phyloP scores from a whole-genome alignment of 1,140 invertebrate genomes.

The Lamellibrachia luymesi region DNA sequence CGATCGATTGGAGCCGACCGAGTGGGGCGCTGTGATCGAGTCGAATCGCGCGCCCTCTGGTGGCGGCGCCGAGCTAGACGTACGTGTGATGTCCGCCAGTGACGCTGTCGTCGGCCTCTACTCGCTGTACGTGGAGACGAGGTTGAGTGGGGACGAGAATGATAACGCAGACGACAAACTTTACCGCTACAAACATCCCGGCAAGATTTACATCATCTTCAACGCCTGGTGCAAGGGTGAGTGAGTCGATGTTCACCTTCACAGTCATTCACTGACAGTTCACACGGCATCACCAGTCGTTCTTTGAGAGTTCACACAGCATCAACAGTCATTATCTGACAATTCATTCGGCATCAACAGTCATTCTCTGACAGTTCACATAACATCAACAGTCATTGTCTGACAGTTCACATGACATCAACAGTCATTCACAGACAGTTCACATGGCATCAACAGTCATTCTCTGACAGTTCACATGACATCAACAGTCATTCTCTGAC shows the following conservation, averaged over 20 bases:
- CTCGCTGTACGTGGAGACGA: slow-evolving; percentile 39
- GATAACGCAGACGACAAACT: not conserved
- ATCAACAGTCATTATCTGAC: too few species aligned
- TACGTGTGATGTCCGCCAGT: slow-evolving; percentile 40
- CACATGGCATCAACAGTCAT: too few species aligned
- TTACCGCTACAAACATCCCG: slow-evolving; percentile 28
- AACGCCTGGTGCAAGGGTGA: slow-evolving; percentile 84
- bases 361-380: too few species aligned
- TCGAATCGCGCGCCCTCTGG: not conserved
- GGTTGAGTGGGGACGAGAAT: not conserved
- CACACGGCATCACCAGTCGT: too few species aligned
- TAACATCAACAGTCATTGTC: too few species aligned
- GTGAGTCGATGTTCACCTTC: slow-evolving; percentile 20
- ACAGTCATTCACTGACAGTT: not conserved
- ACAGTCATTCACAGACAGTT: not conserved
- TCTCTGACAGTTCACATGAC: too few species aligned
- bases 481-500: too few species aligned
- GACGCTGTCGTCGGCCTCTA: slow-evolving; percentile 47
- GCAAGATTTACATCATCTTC: slow-evolving; percentile 70
- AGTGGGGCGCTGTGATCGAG: not conserved
- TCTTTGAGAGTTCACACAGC: too few species aligned
- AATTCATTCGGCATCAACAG: too few species aligned
- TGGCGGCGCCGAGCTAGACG: not conserved
- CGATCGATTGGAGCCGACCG: not conserved
- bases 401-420: too few species aligned